phyloP scores from a whole-genome alignment of 2,113 vertebrate species.

The Microtus richardsoni region DNA sequence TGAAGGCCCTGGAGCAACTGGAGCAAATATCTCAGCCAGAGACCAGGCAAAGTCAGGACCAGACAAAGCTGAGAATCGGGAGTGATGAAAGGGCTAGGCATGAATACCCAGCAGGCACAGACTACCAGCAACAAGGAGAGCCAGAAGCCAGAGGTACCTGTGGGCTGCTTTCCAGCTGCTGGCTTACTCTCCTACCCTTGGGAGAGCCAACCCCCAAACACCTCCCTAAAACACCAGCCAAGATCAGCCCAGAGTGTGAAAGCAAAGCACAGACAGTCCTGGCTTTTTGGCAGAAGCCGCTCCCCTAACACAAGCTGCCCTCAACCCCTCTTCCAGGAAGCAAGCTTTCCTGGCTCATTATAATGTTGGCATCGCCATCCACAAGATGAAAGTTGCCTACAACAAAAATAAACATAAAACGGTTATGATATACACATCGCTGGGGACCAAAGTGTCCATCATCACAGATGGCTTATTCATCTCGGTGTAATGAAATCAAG shows the following conservation, averaged over 20 bases:
- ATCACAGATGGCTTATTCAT: slow-evolving; percentile 75
- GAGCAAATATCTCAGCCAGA: background rate
- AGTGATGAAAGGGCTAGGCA: background rate
- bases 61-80: background rate
- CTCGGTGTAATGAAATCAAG: slow-evolving; percentile 68
- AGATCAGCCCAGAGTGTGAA: slow-evolving; percentile 16
- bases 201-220: background rate
- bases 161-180: background rate
- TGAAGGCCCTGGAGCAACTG: background rate
- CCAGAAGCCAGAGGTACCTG: background rate
- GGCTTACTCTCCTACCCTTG: background rate
- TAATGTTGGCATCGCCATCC: slow-evolving; percentile 48
- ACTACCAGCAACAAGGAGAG: background rate
- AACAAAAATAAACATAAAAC: slow-evolving; percentile 77
- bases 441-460: slow-evolving; percentile 64
- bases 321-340: slow-evolving; percentile 61
- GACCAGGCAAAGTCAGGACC: background rate
- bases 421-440: slow-evolving; percentile 62
- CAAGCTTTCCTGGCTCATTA: slow-evolving; percentile 63
- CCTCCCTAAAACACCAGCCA: background rate
- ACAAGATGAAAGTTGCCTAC: slow-evolving; percentile 71
- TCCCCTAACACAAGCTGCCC: slow-evolving; percentile 60
- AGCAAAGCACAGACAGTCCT: slow-evolving; percentile 26
- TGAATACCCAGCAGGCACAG: background rate
- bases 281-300: slow-evolving; percentile 44